Conservation (phyloP, 1,140 invertebrate species). For the Agrypnia vestita region DNA sequence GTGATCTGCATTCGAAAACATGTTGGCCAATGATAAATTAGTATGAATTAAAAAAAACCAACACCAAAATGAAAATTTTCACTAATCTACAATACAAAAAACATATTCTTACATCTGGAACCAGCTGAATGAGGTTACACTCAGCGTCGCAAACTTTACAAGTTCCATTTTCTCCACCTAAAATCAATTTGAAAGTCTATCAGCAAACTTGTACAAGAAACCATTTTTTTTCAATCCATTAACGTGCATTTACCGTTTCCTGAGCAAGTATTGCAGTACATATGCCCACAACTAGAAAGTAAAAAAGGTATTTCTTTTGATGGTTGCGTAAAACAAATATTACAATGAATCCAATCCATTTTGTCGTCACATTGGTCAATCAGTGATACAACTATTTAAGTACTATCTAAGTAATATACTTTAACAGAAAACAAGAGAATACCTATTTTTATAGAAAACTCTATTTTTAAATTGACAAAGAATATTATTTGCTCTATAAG, state of each 20-base stretch:
- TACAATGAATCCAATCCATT: slow-evolving; percentile 74
- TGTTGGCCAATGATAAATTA: background rate
- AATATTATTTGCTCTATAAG: too few relatives aligned
- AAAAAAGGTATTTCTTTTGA: slow-evolving; percentile 67
- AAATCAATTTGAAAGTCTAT: slow-evolving; percentile 39
- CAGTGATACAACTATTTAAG: background rate
- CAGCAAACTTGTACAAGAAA: background rate
- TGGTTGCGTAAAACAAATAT: slow-evolving; percentile 70
- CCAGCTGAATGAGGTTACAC: slow-evolving; percentile 69
- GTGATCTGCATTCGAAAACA: background rate
- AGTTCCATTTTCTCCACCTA: slow-evolving; percentile 64
- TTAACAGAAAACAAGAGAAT: too few relatives aligned
- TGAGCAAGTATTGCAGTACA: slow-evolving; percentile 70
- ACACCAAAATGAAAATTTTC: too few relatives aligned
- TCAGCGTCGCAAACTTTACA: slow-evolving; percentile 69
- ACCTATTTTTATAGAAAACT: too few relatives aligned
- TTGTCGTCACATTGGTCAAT: slow-evolving; percentile 11
- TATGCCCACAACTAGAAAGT: slow-evolving; percentile 72
- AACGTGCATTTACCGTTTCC: slow-evolving; percentile 38
- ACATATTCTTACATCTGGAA: slow-evolving; percentile 67
- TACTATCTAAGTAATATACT: too few relatives aligned
- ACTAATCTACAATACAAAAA: too few relatives aligned
- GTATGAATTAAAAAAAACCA: background rate
- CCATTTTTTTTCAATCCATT: background rate
- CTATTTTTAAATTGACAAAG: too few relatives aligned